These are phyloP conservation scores for Notolepis coatsorum DNA, from an alignment of 2,797 vertebrate genomes.

Conservation along the genomic window DNA sequence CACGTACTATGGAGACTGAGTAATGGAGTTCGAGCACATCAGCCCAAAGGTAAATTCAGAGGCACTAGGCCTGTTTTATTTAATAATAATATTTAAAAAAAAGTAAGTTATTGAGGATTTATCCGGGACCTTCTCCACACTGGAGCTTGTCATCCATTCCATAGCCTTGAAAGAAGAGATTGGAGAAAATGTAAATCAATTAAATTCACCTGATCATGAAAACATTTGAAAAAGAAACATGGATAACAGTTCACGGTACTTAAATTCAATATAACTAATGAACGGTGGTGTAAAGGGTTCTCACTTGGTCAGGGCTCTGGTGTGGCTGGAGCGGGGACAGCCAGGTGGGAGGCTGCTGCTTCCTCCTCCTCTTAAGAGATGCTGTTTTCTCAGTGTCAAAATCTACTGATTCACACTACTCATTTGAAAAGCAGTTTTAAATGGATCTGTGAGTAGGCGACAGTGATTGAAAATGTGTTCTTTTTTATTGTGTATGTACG, in stretches of 20 bases:
- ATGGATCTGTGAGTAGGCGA: slow-evolving; percentile 28
- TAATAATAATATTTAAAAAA: not conserved
- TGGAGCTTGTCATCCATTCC: slow-evolving; percentile 46
- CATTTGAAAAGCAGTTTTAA: slow-evolving; percentile 2
- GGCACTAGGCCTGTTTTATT: slow-evolving; percentile 36
- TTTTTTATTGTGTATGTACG: not conserved
- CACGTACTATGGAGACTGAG: slow-evolving; percentile 91
- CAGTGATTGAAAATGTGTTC: not conserved
- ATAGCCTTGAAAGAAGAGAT: slow-evolving; percentile 57
- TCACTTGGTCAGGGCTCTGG: slow-evolving; percentile 33
- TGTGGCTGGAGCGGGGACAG: slow-evolving; percentile 27
- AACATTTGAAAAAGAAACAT: not conserved
- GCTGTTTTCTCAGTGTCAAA: slow-evolving; percentile 11
- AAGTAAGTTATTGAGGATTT: too few relatives aligned
- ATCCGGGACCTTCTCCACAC: slow-evolving; percentile 22
- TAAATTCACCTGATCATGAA: not conserved
- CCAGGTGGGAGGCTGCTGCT: slow-evolving; percentile 35
- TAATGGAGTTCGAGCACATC: slow-evolving; percentile 92
- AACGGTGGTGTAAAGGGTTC: not conserved
- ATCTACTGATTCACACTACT: not conserved
- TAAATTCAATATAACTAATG: not conserved
- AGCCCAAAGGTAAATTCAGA: slow-evolving; percentile 84
- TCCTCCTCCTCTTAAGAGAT: slow-evolving; percentile 42
- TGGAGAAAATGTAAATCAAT: slow-evolving; percentile 21
- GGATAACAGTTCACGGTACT: not conserved